Conservation (phyloP, 2,888 invertebrate species). For the Oscheius sp. region DNA sequence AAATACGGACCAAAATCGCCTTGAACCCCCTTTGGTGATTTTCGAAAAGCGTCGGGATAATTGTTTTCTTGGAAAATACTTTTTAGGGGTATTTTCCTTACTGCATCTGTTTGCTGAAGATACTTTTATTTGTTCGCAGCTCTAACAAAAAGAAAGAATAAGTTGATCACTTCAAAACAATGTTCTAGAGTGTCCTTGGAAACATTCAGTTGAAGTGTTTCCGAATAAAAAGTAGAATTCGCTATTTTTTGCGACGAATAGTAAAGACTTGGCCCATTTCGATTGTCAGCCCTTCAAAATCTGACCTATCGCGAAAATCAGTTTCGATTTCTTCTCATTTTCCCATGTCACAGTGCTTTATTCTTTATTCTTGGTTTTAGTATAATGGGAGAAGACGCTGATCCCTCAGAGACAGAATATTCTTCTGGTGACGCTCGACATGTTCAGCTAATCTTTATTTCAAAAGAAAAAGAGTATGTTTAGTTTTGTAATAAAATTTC, state of each 20-base stretch:
- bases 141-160: no score
- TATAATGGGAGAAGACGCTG: conserved; percentile 7
- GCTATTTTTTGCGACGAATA: neutral
- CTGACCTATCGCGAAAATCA: neutral
- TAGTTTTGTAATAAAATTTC: neutral
- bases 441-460: conserved; percentile 30
- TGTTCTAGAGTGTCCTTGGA: no score
- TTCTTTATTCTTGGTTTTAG: neutral
- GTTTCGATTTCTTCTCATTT: neutral
- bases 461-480: conserved; percentile 34
- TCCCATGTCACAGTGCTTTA: neutral
- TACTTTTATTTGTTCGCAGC: no score
- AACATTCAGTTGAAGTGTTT: no score
- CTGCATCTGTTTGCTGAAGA: no score
- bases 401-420: neutral
- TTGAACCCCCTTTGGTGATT: no score
- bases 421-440: conserved; percentile 5
- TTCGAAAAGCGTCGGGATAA: no score
- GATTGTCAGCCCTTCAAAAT: neutral
- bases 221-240: no score
- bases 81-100: no score
- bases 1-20: no score
- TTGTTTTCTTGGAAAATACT: no score
- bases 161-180: no score
- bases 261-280: neutral